Evolutionary conservation across 2,797 vertebrate species (phyloP), one percentile per base, ranked within the genome.

Genomic region (Phoxinus dragarum): DNA sequence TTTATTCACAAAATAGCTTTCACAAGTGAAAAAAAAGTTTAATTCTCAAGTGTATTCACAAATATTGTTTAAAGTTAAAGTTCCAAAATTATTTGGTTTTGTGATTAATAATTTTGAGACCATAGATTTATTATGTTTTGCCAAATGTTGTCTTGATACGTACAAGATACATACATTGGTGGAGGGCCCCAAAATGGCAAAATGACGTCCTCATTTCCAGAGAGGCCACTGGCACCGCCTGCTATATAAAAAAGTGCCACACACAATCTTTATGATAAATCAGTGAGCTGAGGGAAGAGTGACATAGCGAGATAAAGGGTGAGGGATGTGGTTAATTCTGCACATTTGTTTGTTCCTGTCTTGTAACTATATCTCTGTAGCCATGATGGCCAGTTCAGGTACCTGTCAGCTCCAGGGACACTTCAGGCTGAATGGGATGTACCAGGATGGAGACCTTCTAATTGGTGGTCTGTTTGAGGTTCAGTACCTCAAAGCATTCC

Each of bases 381-480:
- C 54, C n/a, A 21, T 27, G 31, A 56, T 44, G 16, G 72, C 86
- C 9, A 52, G 27, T 21, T 67, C 81, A 52, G 77, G 67, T 71
- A 59, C 40, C 19, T 91, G 89, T 74, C 77, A 61, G 75, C 84
- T 86, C 2, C 80, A 47, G 47, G 88, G 88, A 38, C 86, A 68
- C 42, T 91, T 91, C 64, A 79, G 6, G 2, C 86, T 91, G n/a
- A 89, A 84, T 31, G 85, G 90, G 40, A 91, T 94, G 90, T 88
- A 88, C 73, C 90, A 89, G 68, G 23, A 86, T 38, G 94, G 94
- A 80, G 93, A 95, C 82, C 82, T 94, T 67, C 69, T 94, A 68
- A 84, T 95, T 1, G 94, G 94, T 54, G 94, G 94, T 8, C 66
- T 93, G 11, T 95, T 94, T 81, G 88, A 92, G 49, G 80, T 94